Evolutionary conservation across 2,888 invertebrate genomes (phyloP).

Genomic region (Tenthredo mesomela): DNA sequence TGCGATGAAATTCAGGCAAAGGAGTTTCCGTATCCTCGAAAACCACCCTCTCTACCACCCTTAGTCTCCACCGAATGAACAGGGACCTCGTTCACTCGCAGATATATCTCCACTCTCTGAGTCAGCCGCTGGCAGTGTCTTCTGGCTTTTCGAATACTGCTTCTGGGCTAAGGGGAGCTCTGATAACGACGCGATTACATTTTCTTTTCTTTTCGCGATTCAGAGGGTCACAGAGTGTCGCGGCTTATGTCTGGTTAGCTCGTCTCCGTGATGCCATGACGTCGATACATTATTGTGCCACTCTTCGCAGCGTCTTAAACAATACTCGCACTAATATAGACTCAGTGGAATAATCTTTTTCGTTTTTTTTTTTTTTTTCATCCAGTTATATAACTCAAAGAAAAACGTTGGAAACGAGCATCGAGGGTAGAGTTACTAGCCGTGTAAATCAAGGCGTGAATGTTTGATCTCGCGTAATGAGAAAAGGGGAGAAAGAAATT

Average conservation of each 20-base stretch:
- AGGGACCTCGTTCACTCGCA: slow-evolving; percentile 22
- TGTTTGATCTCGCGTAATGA: slow-evolving; percentile 44
- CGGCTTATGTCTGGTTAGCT: slow-evolving; percentile 6
- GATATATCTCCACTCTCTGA: slow-evolving; percentile 31
- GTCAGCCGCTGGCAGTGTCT: slow-evolving; percentile 34
- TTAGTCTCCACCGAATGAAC: not conserved
- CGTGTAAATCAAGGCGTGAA: slow-evolving; percentile 9
- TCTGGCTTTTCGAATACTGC: slow-evolving; percentile 33
- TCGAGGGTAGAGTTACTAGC: slow-evolving; percentile 37
- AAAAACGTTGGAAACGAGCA: not conserved
- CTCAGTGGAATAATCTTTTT: not conserved
- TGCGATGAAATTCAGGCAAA: slow-evolving; percentile 27
- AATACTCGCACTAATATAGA: not conserved
- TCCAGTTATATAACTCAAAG: slow-evolving; percentile 13
- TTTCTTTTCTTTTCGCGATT: slow-evolving; percentile 37
- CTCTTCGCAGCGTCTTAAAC: not conserved
- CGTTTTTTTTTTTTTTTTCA: not conserved
- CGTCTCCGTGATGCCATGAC: not conserved
- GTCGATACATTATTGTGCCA: slow-evolving; percentile 32
- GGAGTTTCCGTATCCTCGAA: slow-evolving; percentile 26
- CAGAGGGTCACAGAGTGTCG: slow-evolving; percentile 23
- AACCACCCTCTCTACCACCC: slow-evolving; percentile 43
- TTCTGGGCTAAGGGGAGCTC: slow-evolving; percentile 18
- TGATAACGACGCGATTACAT: slow-evolving; percentile 48
- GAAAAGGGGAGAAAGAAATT: slow-evolving; percentile 40